Conservation (phyloP, 2,113 vertebrate genomes). For the Microcebus tavaratra region DNA sequence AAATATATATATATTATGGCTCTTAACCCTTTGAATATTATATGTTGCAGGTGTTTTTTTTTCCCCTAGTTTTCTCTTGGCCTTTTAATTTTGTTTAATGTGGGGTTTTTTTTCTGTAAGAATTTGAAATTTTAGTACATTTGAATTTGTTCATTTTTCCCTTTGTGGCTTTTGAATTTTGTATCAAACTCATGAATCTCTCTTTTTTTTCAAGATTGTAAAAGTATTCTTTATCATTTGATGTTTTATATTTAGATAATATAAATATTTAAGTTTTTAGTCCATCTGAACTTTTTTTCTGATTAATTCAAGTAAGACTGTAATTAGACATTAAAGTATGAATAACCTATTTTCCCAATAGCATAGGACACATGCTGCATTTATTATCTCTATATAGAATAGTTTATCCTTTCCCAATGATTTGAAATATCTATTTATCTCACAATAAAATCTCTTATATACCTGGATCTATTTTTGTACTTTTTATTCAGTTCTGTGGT, state of each 20-base stretch:
- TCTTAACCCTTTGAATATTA: neutral
- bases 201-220: slow-evolving; percentile 5
- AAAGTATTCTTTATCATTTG: slow-evolving; percentile 10
- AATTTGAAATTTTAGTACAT: slow-evolving; percentile 18
- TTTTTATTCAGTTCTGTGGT: slow-evolving; percentile 2
- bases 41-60: neutral
- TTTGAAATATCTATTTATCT: neutral
- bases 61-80: neutral
- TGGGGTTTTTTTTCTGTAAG: neutral
- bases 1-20: neutral
- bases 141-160: slow-evolving; percentile 30
- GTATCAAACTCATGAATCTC: neutral
- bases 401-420: neutral
- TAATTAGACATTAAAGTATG: slow-evolving; percentile 39
- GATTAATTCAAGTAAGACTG: neutral
- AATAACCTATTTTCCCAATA: neutral
- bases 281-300: slow-evolving; percentile 23
- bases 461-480: neutral
- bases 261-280: neutral
- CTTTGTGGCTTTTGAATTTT: slow-evolving; percentile 26
- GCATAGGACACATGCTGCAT: neutral
- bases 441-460: neutral
- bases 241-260: neutral
- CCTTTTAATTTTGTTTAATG: neutral
- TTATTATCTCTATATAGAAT: neutral